Percentiles rank a stretch among this genome's conserved stretches.
Conservation (phyloP, 2,113 vertebrate genomes). For the Sialia sialis region DNA sequence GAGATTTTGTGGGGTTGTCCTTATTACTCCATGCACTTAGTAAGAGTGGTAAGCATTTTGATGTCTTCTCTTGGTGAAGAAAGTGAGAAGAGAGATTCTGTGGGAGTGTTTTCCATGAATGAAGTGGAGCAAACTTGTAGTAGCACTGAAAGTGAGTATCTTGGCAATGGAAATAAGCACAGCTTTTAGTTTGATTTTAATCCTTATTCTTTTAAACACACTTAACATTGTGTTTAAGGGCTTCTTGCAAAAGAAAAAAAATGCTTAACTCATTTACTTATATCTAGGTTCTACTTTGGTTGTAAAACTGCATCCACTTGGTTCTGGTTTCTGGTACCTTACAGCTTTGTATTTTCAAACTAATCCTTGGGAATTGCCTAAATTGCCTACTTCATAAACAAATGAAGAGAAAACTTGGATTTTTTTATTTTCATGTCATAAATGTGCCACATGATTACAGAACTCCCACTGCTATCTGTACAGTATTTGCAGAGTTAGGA, state of each 20-base stretch:
- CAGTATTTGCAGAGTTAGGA: not conserved
- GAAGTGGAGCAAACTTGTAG: not conserved
- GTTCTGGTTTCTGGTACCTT: not conserved
- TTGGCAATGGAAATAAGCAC: not conserved
- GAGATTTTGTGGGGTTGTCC: not conserved
- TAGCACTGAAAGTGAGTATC: not conserved
- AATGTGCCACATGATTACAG: not conserved
- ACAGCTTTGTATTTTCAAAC: not conserved
- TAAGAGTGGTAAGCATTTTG: not conserved
- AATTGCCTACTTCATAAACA: not conserved
- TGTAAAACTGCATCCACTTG: not conserved
- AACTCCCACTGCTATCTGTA: not conserved
- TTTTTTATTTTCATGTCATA: not conserved
- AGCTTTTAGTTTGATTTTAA: not conserved
- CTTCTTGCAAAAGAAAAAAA: not conserved
- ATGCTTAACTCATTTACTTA: not conserved
- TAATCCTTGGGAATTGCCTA: not conserved
- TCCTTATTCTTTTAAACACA: not conserved
- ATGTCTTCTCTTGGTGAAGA: not conserved
- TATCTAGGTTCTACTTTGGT: not conserved
- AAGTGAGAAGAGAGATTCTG: not conserved
- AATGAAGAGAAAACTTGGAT: not conserved
- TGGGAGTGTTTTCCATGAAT: not conserved
- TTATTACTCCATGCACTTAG: not conserved
- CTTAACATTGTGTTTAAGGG: not conserved